Base-by-base conservation (phyloP, 2,113 vertebrate species). In the Cairina moschata region DNA sequence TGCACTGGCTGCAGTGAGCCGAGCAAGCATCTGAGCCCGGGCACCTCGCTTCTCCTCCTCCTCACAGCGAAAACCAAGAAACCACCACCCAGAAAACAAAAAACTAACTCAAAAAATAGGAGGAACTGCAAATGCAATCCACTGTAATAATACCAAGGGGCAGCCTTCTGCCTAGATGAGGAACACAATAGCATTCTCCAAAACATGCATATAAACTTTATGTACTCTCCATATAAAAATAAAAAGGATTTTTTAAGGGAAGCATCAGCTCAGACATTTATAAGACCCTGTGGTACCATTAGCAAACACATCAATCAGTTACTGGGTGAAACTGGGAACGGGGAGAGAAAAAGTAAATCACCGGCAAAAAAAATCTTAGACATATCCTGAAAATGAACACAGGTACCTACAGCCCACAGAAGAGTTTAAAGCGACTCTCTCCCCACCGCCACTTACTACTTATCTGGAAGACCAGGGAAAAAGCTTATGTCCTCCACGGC, bases 361-460 rank as follows among this genome's bases (percentile, higher is more conserved):
- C 44, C 32, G 6, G 62, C 65, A 77, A 88, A 62, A 11, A 46
- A 83, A 73, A 52, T 6, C 44, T 36, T 14, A 52, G 28, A 20
- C 22, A 55, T 55, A 60, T 52, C 69, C 90, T 84, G 86, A 52
- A 82, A 91, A 88, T 0, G 13, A 29, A 15, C 81, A 13, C 82
- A 94, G 92, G 90, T 91, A 88, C 63, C 88, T 91, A 58, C 60
- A 65, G 48, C 56, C 81, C 90, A 13, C 50, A 1, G 11, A 67
- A 96, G 96, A 93, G 63, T 90, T 94, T 36, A 13, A 65, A 78
- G 44, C 73, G 18, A 89, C 89, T 88, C 54, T 83, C 82, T 87
- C 63, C 96, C 89, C 85, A 46, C 18, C 77, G 6, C 77, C 93
- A 97, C 97, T 98, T 97, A 96, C 97, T 95, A 59, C 95, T 98